Evolutionary conservation across 2,888 invertebrate genomes (phyloP), one percentile per base, ranked within the genome.

Genomic region (Ormyrus labotus): DNA sequence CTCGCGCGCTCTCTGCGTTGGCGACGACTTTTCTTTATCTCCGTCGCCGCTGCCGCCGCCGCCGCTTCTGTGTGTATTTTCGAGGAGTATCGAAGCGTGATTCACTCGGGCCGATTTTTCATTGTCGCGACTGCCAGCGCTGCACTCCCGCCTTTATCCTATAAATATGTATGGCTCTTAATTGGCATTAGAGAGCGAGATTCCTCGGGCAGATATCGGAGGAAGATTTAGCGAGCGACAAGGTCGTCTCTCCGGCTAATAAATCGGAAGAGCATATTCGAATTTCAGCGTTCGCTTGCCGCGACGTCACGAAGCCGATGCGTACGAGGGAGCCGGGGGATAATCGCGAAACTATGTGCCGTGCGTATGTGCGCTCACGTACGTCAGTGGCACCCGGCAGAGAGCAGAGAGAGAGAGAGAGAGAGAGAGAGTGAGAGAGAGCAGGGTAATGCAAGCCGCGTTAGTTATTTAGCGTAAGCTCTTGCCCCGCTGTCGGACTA

Each of bases 271-370:
- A 72, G 34, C 72, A 61, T 72, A 78, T 69, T 80, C 71, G 65
- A 69, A 80, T 76, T 67, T 71, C 45, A 76, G 19, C 53, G 53
- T 19, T 63, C 6, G 48, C 47, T 48, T 34, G 6, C 57, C 13
- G 53, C 57, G 19, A 6, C 19, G 8, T 19, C 50, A 48, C n/a
- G 47, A 57, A 63, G 55, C 11, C 45, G 71, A 71, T 58, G 34
- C 34, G 34, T 34, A 58, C 34, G 19, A 19, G 51, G 50, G 58
- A 11, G 11, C 61, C 48, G 61, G 45, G 71, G 65, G 60, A 79
- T 79, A 86, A 87, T 87, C 86, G 86, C 83, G 85, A 84, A 87
- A 86, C 87, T 87, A 87, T 85, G 87, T 81, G 85, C 80, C 50
- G 53, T 53, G 11, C 47, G 51, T 65, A 51, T 50, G 9, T 5